Evolutionary conservation across 1,140 invertebrate genomes (phyloP).

Genomic region (Drosophila bocqueti): DNA sequence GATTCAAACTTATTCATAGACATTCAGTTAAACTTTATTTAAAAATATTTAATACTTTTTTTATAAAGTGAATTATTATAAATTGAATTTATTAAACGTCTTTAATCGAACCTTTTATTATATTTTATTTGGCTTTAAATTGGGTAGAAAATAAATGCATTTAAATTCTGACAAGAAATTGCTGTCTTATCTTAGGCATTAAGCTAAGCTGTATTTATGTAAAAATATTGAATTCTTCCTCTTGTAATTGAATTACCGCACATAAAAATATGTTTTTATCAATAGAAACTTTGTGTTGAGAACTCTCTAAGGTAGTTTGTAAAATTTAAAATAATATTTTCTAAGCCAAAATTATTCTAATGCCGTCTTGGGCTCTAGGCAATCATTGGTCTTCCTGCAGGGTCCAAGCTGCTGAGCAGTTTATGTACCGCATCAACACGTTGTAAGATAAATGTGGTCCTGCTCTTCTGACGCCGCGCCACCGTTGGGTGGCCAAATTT

Average conservation of each 20-base stretch:
- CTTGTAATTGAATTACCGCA: neutral
- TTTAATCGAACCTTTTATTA: neutral
- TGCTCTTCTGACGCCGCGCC: slow-evolving; percentile 44
- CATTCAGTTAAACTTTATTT: too few species aligned
- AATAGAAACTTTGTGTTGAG: neutral
- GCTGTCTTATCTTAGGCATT: neutral
- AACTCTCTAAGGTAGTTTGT: neutral
- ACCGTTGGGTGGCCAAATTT: slow-evolving; percentile 78
- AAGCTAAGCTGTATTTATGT: too few species aligned
- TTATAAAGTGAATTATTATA: too few species aligned
- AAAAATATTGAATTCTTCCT: neutral
- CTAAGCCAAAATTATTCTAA: slow-evolving; percentile 3
- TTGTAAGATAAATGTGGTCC: slow-evolving; percentile 67
- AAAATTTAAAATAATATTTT: slow-evolving; percentile 10
- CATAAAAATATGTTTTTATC: neutral
- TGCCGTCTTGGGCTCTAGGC: neutral
- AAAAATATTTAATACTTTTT: too few species aligned
- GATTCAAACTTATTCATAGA: too few species aligned
- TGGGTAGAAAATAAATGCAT: neutral
- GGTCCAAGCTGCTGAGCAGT: slow-evolving; percentile 49
- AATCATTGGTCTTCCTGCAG: slow-evolving; percentile 11
- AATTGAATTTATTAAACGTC: slow-evolving; percentile 2
- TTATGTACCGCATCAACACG: slow-evolving; percentile 78
- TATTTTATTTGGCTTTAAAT: neutral
- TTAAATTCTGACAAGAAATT: neutral